These are phyloP conservation scores for Papilio helenus DNA, from an alignment of 1,140 invertebrate genomes.

Conservation along the genomic window DNA sequence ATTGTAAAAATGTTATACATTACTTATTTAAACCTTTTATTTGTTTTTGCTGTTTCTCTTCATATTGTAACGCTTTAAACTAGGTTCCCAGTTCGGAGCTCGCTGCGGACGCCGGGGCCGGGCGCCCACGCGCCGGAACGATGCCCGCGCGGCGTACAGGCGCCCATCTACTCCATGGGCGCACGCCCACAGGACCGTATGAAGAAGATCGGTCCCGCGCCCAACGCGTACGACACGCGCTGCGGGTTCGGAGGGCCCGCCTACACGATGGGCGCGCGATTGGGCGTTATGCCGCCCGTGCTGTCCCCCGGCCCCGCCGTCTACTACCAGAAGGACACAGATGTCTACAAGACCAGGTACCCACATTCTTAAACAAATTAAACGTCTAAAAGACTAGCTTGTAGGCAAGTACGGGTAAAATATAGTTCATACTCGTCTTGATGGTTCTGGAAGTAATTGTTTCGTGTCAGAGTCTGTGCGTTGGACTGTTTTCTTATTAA, in stretches of 20 bases:
- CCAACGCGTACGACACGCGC: constrained; percentile 84
- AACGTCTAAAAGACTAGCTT: not conserved
- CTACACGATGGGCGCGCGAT: constrained; percentile 71
- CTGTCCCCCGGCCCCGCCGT: constrained; percentile 84
- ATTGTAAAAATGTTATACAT: not conserved
- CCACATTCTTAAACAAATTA: not conserved
- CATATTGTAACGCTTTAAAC: constrained; percentile 1
- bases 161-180: constrained; percentile 84
- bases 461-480: too few relatives aligned
- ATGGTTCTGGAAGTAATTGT: too few relatives aligned
- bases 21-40: not conserved
- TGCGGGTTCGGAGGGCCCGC: constrained; percentile 59
- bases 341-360: constrained; percentile 68
- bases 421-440: too few relatives aligned
- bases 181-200: constrained; percentile 71
- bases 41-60: not conserved
- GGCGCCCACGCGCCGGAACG: constrained; percentile 78
- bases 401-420: not conserved
- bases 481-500: too few relatives aligned
- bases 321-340: constrained; percentile 76
- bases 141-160: constrained; percentile 63
- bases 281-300: constrained; percentile 57
- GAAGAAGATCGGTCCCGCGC: constrained; percentile 82
- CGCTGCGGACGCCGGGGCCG: constrained; percentile 81
- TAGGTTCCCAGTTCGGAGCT: constrained; percentile 49